A percentile compares a stretch with the other conserved stretches of the same genome.
phyloP scores from a whole-genome alignment of 2,113 vertebrate species.

The Hippocampus mohnikei region DNA sequence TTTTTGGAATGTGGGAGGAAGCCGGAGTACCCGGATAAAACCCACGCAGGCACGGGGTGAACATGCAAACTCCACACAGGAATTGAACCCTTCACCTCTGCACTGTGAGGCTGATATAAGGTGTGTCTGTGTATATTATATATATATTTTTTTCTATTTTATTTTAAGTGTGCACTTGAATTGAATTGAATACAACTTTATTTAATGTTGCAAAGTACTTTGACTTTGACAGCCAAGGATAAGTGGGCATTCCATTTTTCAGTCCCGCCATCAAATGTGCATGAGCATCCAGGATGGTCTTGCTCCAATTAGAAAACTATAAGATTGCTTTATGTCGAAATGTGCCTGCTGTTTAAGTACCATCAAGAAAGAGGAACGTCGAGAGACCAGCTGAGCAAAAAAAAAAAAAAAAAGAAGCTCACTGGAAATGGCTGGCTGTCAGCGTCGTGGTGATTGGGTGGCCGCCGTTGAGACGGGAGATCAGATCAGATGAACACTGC shows the following conservation, averaged over 20 bases:
- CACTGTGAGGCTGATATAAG: no score
- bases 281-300: slow-evolving; percentile 34
- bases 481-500: background rate
- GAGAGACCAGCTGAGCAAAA: background rate
- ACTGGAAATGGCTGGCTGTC: background rate
- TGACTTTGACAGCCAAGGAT: slow-evolving; percentile 58
- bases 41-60: no score
- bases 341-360: slow-evolving; percentile 2
- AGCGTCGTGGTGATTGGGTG: background rate
- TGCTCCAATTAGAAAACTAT: slow-evolving; percentile 21
- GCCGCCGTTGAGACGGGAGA: background rate
- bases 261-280: slow-evolving; percentile 63
- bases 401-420: no score
- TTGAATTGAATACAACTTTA: no score
- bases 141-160: no score
- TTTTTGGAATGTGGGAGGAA: no score
- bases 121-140: no score
- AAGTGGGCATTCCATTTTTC: slow-evolving; percentile 71
- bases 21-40: no score
- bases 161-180: no score
- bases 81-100: no score
- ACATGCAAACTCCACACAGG: no score
- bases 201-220: slow-evolving; percentile 30
- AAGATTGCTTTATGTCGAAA: slow-evolving; percentile 6
- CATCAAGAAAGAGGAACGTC: background rate